Percentiles rank a stretch among this genome's conserved stretches.
phyloP scores from a whole-genome alignment of 2,888 invertebrate genomes.

The Agrochola litura region DNA sequence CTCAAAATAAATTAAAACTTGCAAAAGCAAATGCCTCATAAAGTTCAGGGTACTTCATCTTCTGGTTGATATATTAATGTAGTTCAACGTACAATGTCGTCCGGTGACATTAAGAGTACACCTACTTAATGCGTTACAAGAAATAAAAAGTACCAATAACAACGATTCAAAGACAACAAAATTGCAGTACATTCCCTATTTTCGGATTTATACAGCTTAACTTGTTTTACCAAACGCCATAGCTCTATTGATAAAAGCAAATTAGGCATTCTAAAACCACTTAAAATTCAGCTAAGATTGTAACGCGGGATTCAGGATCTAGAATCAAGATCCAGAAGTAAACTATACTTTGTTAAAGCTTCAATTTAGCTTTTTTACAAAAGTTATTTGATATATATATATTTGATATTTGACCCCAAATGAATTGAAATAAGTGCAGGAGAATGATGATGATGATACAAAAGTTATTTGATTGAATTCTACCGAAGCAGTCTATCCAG shows the following conservation, averaged over 20 bases:
- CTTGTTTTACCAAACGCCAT: neutral
- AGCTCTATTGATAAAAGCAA: neutral
- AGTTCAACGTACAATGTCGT: constrained; percentile 49
- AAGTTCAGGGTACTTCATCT: constrained; percentile 47
- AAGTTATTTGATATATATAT: neutral
- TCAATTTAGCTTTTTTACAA: no score
- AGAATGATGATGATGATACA: no score
- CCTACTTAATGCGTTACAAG: constrained; percentile 8
- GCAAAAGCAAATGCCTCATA: constrained; percentile 10
- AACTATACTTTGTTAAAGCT: neutral
- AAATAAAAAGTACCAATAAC: constrained; percentile 1
- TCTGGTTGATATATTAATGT: constrained; percentile 19
- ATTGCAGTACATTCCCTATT: neutral
- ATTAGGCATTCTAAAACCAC: neutral
- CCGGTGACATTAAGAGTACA: constrained; percentile 43
- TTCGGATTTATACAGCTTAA: neutral
- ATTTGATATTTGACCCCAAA: no score
- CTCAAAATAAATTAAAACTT: constrained; percentile 20
- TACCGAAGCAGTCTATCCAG: neutral
- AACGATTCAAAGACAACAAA: neutral
- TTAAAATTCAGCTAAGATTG: neutral
- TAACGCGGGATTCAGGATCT: neutral
- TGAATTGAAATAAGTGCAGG: no score
- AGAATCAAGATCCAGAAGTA: neutral
- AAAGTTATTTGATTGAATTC: neutral